A percentile compares a stretch with the other conserved stretches of the same genome.
Evolutionary conservation across 2,797 vertebrate species (phyloP).

Genomic region (Gouania willdenowi): DNA sequence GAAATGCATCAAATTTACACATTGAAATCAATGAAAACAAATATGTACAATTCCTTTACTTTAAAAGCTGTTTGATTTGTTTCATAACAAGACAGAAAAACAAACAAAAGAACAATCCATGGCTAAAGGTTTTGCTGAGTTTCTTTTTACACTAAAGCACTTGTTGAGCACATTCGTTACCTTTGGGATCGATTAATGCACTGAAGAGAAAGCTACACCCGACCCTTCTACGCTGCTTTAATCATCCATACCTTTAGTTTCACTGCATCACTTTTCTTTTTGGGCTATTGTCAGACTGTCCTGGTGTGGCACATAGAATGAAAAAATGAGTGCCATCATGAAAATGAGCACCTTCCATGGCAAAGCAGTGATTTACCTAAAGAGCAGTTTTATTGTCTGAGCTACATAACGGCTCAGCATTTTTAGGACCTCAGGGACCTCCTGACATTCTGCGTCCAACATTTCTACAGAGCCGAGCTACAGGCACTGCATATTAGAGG

Average conservation of each 20-base stretch:
- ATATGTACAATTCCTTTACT: slow-evolving; percentile 71
- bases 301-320: slow-evolving; percentile 33
- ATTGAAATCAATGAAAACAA: slow-evolving; percentile 53
- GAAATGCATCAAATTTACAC: slow-evolving; percentile 66
- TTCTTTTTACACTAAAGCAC: slow-evolving; percentile 54
- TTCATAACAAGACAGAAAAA: slow-evolving; percentile 41
- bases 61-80: slow-evolving; percentile 51
- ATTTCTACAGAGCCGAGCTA: slow-evolving; percentile 40
- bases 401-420: slow-evolving; percentile 47
- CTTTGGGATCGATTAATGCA: slow-evolving; percentile 19
- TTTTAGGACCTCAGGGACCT: slow-evolving; percentile 32
- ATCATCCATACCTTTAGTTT: slow-evolving; percentile 62
- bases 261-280: no score
- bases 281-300: slow-evolving; percentile 13
- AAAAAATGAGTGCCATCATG: slow-evolving; percentile 40
- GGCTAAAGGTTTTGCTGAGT: slow-evolving; percentile 30
- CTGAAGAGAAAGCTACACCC: slow-evolving; percentile 11
- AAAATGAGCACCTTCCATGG: slow-evolving; percentile 8
- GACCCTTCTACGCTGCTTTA: slow-evolving; percentile 13
- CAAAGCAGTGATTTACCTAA: slow-evolving; percentile 29
- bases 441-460: slow-evolving; percentile 27
- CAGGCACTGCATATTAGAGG: slow-evolving; percentile 10
- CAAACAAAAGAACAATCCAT: slow-evolving; percentile 18
- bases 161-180: slow-evolving; percentile 61
- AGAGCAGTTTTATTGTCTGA: no score